These are phyloP conservation scores for Prosapia bicincta DNA, from an alignment of 2,888 invertebrate genomes.

Conservation along the genomic window DNA sequence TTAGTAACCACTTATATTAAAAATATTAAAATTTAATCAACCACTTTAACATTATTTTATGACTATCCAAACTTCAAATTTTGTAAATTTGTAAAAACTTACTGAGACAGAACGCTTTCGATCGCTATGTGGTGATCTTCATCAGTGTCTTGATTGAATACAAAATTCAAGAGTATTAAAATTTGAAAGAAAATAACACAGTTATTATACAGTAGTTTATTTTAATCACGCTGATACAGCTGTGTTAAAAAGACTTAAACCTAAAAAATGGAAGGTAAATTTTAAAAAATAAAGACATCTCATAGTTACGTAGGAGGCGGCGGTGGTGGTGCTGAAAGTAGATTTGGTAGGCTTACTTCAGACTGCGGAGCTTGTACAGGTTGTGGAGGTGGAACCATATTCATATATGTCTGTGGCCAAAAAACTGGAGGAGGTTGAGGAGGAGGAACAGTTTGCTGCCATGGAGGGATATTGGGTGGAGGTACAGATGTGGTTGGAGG, in stretches of 20 bases:
- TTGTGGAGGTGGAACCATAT: constrained; percentile 36
- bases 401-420: constrained; percentile 29
- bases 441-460: constrained; percentile 28
- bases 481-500: constrained; percentile 51
- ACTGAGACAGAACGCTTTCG: too few relatives aligned
- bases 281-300: background rate
- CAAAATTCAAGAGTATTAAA: too few relatives aligned
- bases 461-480: constrained; percentile 40
- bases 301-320: constrained; percentile 53
- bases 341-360: constrained; percentile 45
- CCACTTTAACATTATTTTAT: too few relatives aligned
- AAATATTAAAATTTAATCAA: too few relatives aligned
- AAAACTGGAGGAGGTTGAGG: constrained; percentile 15
- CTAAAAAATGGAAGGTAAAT: background rate
- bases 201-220: background rate
- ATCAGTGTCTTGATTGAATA: too few relatives aligned
- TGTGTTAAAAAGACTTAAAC: background rate
- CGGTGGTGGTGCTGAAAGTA: constrained; percentile 65
- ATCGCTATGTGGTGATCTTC: too few relatives aligned
- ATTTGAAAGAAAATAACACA: background rate
- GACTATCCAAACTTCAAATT: too few relatives aligned
- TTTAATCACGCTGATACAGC: background rate
- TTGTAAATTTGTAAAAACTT: too few relatives aligned
- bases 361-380: constrained; percentile 39
- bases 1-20: too few relatives aligned